Percentiles rank a stretch among this genome's conserved stretches.
Conservation (phyloP, 1,140 invertebrate genomes). For the Elymnias hypermnestra region DNA sequence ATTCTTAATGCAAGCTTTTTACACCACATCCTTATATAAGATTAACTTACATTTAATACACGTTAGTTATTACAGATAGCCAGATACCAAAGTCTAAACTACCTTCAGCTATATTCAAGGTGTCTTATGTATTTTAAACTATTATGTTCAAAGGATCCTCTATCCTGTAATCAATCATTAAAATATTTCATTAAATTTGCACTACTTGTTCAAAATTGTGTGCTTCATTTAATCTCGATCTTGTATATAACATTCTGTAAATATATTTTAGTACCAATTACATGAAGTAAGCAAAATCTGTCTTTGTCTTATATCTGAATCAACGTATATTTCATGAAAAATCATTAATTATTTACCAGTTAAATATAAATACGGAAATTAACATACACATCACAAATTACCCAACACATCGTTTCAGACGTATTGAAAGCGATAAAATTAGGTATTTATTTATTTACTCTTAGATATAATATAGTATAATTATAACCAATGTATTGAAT, state of each 20-base stretch:
- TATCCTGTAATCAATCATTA: no score
- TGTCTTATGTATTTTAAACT: no score
- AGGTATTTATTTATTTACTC: constrained; percentile 56
- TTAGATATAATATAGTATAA: constrained; percentile 33
- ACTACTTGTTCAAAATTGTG: not conserved
- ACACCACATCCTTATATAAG: not conserved
- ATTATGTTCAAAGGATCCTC: no score
- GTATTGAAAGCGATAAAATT: constrained; percentile 21
- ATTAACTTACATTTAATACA: not conserved
- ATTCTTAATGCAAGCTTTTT: no score
- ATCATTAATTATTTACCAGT: not conserved
- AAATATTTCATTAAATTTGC: no score
- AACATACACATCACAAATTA: constrained; percentile 1
- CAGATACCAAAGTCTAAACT: not conserved
- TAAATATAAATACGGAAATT: not conserved
- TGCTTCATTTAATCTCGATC: not conserved
- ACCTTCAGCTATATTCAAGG: not conserved
- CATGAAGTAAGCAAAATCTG: no score
- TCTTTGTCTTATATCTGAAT: no score
- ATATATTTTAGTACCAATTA: constrained; percentile 20
- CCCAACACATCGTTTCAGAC: constrained; percentile 7
- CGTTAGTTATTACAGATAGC: not conserved
- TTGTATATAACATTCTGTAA: constrained; percentile 24
- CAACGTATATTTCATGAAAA: not conserved
- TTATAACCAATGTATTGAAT: constrained; percentile 40